Base-by-base conservation (phyloP, 1,140 invertebrate genomes). In the Augochlora pura region DNA sequence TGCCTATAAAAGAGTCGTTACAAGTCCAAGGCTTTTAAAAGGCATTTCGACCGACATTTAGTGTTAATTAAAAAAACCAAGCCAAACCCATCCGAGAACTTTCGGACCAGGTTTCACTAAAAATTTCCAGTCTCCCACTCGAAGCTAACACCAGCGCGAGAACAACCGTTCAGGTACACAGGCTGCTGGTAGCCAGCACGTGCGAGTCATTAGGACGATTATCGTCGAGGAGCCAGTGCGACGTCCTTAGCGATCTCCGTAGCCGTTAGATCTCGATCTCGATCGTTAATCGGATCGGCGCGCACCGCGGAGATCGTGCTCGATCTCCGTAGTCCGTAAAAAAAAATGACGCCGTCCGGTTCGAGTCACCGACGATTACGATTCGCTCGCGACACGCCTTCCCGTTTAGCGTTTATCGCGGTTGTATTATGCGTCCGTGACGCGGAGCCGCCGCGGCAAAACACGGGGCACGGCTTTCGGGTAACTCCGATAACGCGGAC, bases 401-500 rank as follows among this genome's bases (percentile, higher is more conserved):
- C 18, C 6, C 25, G 12, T 49, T 6, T 10, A 5, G 8, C 8
- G 25, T 21, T 60, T 68, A 75, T 54, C 27, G 16, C 32, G 14
- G 25, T 67, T 5, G n/a, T n/a, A 66, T 42, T 66, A 49, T 66
- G 64, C 39, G 25, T 25, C 10, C n/a, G 18, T 46, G 16, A 42
- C 39, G 39, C 4, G 14, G 1, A 21, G n/a, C n/a, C n/a, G n/a
- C 12, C 18, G 23, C 12, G 16, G 10, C n/a, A 67, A 27, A 21
- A 18, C 2, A 21, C 21, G 32, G 25, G 18, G 27, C 12, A 6
- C 16, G 12, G 23, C 9, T 71, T 49, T 54, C 2, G 63, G 70
- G 1, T 32, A 32, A 32, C 32, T 32, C 46, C 75, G 75, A 77
- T 77, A 77, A 77, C 75, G 32, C 57, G 23, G n/a, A 18, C 18